Evolutionary conservation across 2,888 invertebrate genomes (phyloP).

Genomic region (Abscondita cerata): DNA sequence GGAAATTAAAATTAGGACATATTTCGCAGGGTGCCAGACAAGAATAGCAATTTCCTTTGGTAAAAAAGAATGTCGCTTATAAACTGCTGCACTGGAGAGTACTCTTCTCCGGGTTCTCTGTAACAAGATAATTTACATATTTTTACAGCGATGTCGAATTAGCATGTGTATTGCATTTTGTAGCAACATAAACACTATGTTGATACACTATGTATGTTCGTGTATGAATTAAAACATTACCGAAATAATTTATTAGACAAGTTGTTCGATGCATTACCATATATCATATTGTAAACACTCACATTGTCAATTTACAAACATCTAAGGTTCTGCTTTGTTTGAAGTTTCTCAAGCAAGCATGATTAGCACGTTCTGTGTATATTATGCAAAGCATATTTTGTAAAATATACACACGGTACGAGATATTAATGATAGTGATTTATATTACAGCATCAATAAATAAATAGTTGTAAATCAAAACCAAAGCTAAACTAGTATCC

Average conservation of each 20-base stretch:
- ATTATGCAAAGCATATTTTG: too few species aligned
- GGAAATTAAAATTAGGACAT: slow-evolving; percentile 53
- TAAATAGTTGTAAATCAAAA: too few species aligned
- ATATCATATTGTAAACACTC: too few species aligned
- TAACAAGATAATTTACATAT: slow-evolving; percentile 13
- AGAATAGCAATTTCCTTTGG: slow-evolving; percentile 60
- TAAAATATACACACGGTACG: too few species aligned
- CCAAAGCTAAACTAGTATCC: too few species aligned
- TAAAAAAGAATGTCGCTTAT: slow-evolving; percentile 59
- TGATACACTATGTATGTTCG: neutral
- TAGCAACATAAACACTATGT: neutral
- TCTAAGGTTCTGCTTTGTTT: too few species aligned
- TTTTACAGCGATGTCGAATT: neutral
- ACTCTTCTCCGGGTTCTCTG: slow-evolving; percentile 39
- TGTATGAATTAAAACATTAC: neutral
- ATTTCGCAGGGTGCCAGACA: slow-evolving; percentile 55
- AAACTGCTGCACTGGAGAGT: slow-evolving; percentile 49
- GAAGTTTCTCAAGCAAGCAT: too few species aligned
- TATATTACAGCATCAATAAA: too few species aligned
- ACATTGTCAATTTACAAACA: too few species aligned
- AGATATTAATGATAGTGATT: too few species aligned
- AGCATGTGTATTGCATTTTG: neutral
- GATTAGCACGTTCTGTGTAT: too few species aligned
- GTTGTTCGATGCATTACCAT: neutral
- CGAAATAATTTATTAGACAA: neutral